Evolutionary conservation across 2,888 invertebrate genomes (phyloP), one percentile per base, ranked within the genome.

Genomic region (Perithous albicinctus): DNA sequence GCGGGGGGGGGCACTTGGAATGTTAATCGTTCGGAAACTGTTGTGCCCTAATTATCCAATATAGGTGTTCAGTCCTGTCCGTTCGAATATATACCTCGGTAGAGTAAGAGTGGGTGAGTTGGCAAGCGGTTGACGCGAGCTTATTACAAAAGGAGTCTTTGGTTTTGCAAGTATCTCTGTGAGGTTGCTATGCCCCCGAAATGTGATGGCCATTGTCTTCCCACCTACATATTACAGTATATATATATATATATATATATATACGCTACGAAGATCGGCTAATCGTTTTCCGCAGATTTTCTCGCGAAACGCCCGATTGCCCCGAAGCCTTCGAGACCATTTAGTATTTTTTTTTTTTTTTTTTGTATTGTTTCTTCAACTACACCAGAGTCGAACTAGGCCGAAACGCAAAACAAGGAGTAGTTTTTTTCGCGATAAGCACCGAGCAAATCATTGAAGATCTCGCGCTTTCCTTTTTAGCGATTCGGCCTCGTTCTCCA

Each of bases 281-380:
- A 88, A 91, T 90, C 86, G 85, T 77, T 87, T 91, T 90, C 91
- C 91, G 90, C 86, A 87, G 87, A 90, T 91, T 90, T 90, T 90
- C 88, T 56, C 66, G 43, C 56, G 70, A 59, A 82, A 75, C 41
- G 32, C 73, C 79, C 75, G 46, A 73, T 76, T 70, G 84, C 74
- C 48, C n/a, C 38, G 20, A 41, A 70, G 75, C 35, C 61, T 61
- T 80, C 78, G 83, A 77, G 63, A 26, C 51, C 18, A n/a, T 38
- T 70, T n/a, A n/a, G n/a, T n/a, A n/a, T n/a, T 54, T 48, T 67
- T 26, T 43, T 54, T 54, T 20, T 23, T 48, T 12, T 48, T 29
- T 54, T 26, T n/a, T 54, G 20, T 46, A 6, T n/a, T n/a, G n/a
- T n/a, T n/a, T n/a, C n/a, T n/a, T n/a, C 51, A 18, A 32, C 15